These are phyloP conservation scores for Ctenopoma kingsleyae DNA, from an alignment of 2,797 vertebrate genomes.

Conservation along the genomic window DNA sequence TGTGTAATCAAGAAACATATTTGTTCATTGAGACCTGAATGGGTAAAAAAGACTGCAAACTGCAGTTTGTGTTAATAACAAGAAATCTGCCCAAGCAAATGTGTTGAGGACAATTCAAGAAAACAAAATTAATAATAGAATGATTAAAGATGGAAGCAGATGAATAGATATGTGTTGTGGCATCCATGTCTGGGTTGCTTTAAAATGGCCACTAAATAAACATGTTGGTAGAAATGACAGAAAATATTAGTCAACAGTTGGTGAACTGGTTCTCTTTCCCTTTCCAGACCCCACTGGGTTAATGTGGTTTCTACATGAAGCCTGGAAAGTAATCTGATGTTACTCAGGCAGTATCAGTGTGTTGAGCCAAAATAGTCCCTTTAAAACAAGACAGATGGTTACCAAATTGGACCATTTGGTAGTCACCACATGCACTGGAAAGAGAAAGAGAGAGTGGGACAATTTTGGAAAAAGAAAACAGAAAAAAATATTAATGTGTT, in stretches of 20 bases:
- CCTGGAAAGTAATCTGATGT: conserved; percentile 40
- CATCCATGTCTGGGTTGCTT: conserved; percentile 5
- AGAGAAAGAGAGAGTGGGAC: conserved; percentile 17
- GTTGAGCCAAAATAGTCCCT: conserved; percentile 37
- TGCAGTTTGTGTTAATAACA: not conserved
- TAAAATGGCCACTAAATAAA: conserved; percentile 19
- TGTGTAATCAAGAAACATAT: conserved; percentile 19
- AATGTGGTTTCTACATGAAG: conserved; percentile 6
- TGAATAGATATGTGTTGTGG: not conserved
- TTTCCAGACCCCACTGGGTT: conserved; percentile 8
- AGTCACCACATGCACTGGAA: conserved; percentile 30
- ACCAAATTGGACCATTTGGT: conserved; percentile 34
- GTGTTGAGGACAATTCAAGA: not conserved
- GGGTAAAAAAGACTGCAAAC: not conserved
- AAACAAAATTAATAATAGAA: conserved; percentile 12
- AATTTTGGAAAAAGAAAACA: conserved; percentile 13
- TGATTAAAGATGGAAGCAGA: conserved; percentile 1
- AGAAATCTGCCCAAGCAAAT: not conserved
- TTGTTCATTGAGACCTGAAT: conserved; percentile 25
- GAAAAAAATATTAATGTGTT: conserved; percentile 17
- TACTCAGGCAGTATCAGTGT: conserved; percentile 25
- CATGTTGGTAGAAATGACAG: not conserved
- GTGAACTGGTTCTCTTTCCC: conserved; percentile 10
- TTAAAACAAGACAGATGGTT: conserved; percentile 57
- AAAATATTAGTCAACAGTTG: conserved; percentile 24